Conservation (phyloP, 2,888 invertebrate species). For the Eretmocerus hayati region DNA sequence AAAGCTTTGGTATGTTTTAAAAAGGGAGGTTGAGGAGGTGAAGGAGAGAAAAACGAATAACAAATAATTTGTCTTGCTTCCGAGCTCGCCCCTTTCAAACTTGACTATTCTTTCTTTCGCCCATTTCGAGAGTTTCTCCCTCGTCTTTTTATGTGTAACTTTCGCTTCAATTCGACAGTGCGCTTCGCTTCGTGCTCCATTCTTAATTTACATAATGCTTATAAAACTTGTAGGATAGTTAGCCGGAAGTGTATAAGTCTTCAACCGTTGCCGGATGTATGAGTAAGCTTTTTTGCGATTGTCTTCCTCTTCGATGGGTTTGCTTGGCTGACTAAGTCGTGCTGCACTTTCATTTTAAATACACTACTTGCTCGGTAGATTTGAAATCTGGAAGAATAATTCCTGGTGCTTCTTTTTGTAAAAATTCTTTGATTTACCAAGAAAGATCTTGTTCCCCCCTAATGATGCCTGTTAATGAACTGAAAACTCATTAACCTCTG, state of each 20-base stretch:
- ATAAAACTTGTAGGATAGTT: conserved; percentile 21
- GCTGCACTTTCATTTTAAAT: too few species aligned
- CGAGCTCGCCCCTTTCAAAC: neutral
- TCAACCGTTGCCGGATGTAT: conserved; percentile 11
- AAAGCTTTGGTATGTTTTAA: neutral
- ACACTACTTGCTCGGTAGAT: too few species aligned
- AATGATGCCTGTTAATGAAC: too few species aligned
- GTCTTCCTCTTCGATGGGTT: conserved; percentile 23
- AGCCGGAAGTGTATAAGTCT: conserved; percentile 11
- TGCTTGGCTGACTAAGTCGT: too few species aligned
- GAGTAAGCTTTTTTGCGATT: conserved; percentile 21
- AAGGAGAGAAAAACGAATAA: conserved; percentile 16
- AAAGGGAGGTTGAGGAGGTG: neutral
- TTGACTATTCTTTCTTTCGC: conserved; percentile 4
- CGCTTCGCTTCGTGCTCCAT: too few species aligned
- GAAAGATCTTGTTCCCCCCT: too few species aligned
- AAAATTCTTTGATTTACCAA: too few species aligned
- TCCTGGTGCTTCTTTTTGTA: too few species aligned
- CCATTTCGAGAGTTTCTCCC: conserved; percentile 6
- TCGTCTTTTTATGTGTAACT: conserved; percentile 13
- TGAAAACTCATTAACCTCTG: too few species aligned
- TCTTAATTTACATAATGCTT: conserved; percentile 19
- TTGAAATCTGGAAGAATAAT: too few species aligned
- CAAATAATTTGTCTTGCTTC: conserved; percentile 13
- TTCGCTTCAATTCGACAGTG: too few species aligned